Base-by-base conservation (phyloP, 1,140 invertebrate species). In the Pogonomyrmex californicus region DNA sequence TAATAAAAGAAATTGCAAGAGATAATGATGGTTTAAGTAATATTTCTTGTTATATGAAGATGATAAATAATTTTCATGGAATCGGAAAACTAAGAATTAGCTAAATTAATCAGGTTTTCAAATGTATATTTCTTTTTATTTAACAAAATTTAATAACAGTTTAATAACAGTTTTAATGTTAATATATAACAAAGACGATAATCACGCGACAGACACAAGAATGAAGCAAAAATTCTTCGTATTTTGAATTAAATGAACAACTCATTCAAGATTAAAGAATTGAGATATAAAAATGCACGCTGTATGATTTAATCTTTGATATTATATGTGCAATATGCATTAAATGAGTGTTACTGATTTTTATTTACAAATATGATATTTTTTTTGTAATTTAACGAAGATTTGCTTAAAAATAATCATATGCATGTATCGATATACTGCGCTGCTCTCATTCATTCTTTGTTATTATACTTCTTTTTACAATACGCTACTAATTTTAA, bases 1-100 rank as follows among this genome's bases (percentile, higher is more conserved):
- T 58, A 49, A 82, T 71, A 82, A 82, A 82, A 79, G 4, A 2
- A 66, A 41, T 33, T 56, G 9, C 23, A 81, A 71, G n/a, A 44
- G 38, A 71, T 17, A 38, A 23, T 23, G 30, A 73, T 82, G 66
- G 12, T 7, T 62, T 1, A 73, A 12, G 23, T 83, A 47, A 44
- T 71, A 60, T 47, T 82, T 36, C 56, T 12, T 71, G n/a, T 83
- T 23, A 14, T 38, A 38, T 14, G 49, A 3, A 49, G 10, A 30
- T 44, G 7, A 6, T 6, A 60, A 82, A 38, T 49, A 60, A 73
- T 82, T 63, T 10, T 79, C 10, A 7, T 77, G 47, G 3, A 68
- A 41, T 66, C 3, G 36, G 54, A 51, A 51, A 68, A 2, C 7
- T 36, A 14, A 68, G 68, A 62, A 33, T 47, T 56, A 36, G 12